Evolutionary conservation across 2,888 invertebrate genomes (phyloP), one percentile per base, ranked within the genome.

Genomic region (Petrolisthes cinctipes): DNA sequence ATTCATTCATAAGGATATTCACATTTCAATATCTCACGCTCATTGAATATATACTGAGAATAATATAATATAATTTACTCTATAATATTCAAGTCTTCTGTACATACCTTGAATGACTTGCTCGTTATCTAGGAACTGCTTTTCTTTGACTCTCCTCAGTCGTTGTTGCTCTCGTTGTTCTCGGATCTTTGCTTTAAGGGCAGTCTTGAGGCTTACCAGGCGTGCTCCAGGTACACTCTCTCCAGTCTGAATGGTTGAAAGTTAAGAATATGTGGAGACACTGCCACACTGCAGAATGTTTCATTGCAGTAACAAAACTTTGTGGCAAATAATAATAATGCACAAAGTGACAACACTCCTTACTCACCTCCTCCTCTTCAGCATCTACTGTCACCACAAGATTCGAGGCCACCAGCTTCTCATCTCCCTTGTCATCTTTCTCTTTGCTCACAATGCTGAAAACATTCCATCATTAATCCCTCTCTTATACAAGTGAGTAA

Each of bases 141-240:
- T 92, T 83, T 93, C 92, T 88, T 95, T 94, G 56, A 94, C 93
- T 82, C 95, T 94, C 91, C 95, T 94, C 86, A 94, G 94, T 95
- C 97, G 95, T 91, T 96, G 95, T 88, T 95, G 94, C 71, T 95
- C 94, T 82, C 96, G 94, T 91, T 95, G 95, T 90, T 94, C 94
- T 4, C 95, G 95, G 92, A 97, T 97, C 92, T 95, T 94, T 17
- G 94, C 93, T 92, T 95, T 95, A 3, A 97, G 93, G 90, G 95
- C 95, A 89, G 95, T 94, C 92, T 95, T 95, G 83, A 97, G 93
- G 91, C 94, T 95, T n/a, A 94, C 92, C 91, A 96, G 94, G 91
- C 95, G 95, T 4, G 95, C 95, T 0, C 97, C 97, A 75, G 96
- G 96, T 92, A 95, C 94, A 61, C 93, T 93, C n/a, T 89, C 84